Conservation (phyloP, 1,140 invertebrate species). For the Whitmania pigra region DNA sequence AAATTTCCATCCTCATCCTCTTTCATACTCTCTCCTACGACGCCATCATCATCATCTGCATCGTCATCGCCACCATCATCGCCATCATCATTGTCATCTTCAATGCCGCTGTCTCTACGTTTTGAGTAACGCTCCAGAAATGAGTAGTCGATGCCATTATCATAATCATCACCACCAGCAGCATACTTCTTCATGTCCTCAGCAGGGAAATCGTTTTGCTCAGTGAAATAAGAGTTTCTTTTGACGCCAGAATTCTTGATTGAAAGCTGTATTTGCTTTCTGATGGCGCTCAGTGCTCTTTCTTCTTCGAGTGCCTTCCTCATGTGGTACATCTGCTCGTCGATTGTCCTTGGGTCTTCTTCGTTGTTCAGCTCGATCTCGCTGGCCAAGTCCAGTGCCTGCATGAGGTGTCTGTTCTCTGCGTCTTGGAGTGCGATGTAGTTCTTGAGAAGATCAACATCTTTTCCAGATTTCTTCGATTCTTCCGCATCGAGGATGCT, state of each 20-base stretch:
- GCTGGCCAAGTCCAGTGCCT: slow-evolving; percentile 7
- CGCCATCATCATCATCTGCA: neutral
- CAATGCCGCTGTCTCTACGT: neutral
- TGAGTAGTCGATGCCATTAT: neutral
- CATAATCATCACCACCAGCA: slow-evolving; percentile 1
- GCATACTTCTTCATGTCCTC: neutral
- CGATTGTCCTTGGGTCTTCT: neutral
- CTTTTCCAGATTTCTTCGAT: neutral
- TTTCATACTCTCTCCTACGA: neutral
- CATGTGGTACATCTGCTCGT: slow-evolving; percentile 11
- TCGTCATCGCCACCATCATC: neutral
- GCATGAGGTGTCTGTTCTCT: neutral
- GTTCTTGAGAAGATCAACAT: neutral
- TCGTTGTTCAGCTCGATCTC: neutral
- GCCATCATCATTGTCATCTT: neutral
- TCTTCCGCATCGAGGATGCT: neutral
- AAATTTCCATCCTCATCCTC: neutral
- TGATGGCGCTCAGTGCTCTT: neutral
- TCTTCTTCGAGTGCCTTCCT: neutral
- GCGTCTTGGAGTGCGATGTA: slow-evolving; percentile 8
- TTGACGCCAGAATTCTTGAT: neutral
- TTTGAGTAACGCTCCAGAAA: neutral
- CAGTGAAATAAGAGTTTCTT: neutral
- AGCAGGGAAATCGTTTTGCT: neutral
- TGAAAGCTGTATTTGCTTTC: neutral